Base-by-base conservation (phyloP, 2,113 vertebrate species). In the Ictalurus punctatus region DNA sequence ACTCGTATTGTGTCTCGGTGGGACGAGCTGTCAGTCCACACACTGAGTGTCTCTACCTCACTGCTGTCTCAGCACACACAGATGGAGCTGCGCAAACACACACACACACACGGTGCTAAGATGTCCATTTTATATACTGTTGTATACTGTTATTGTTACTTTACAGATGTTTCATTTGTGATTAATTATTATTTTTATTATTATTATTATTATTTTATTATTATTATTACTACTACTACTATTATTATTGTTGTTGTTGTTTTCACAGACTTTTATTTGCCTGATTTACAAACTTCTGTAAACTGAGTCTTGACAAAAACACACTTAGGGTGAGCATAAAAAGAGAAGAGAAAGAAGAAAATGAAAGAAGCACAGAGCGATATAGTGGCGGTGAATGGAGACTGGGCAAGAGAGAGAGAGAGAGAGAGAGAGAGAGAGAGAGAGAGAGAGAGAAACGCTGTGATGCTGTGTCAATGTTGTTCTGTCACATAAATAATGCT, bases 61-160 rank as follows among this genome's bases (percentile, higher is more conserved):
- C 48, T 87, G 86, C 67, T 88, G 82, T 85, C 84, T 83, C 69
- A 84, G 79, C 87, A 61, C 89, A 61, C 65, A 89, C 74, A 4
- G 40, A 73, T 78, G 30, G 54, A 86, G 14, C 16, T 58, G 37
- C 83, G 85, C 54, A 54, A 34, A 83, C 44, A 34, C 19, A 76
- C 86, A 73, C 52, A 82, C 61, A 59, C 87, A 44, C 52, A 59
- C 82, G 16, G 52, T 82, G 7, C 3, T 34, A 58, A 10, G 23
- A 25, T 80, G n/a, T 21, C 71, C 34, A 74, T 74, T 23, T 48
- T 48, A 48, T 44, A 48, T 48, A 1, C 48, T 76, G 27, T 25
- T 44, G 40, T 5, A 82, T 59, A 4, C 3, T 59, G 30, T 12
- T 6, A 82, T 59, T 34, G 17, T 34, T 59, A 0, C 17, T 37